Percentiles rank a stretch among this genome's conserved stretches.
Conservation (phyloP, 2,797 vertebrate species). For the Pangasius mekongensis region DNA sequence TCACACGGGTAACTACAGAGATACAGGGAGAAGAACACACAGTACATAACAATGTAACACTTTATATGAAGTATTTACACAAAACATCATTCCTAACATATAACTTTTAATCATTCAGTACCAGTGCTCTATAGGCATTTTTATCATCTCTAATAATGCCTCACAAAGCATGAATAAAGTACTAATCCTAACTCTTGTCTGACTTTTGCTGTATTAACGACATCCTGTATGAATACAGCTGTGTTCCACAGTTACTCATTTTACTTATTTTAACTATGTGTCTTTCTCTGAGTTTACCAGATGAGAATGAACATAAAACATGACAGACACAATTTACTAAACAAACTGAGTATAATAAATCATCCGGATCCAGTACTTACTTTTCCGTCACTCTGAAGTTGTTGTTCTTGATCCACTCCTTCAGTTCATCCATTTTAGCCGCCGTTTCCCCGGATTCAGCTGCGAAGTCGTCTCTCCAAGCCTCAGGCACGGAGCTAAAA, state of each 20-base stretch:
- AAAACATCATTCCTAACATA: background rate
- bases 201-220: background rate
- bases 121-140: background rate
- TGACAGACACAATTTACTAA: background rate
- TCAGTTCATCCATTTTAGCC: constrained; percentile 75
- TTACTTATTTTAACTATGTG: background rate
- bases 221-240: background rate
- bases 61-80: background rate
- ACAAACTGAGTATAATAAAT: background rate
- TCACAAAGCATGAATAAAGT: background rate
- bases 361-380: constrained; percentile 61
- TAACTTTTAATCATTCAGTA: background rate
- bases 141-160: background rate
- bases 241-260: too few species aligned
- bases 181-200: background rate
- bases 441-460: constrained; percentile 81
- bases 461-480: constrained; percentile 81
- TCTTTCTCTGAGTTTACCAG: background rate
- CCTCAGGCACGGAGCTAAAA: constrained; percentile 81
- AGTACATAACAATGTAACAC: background rate
- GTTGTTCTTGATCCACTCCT: constrained; percentile 69
- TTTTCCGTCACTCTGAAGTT: constrained; percentile 71
- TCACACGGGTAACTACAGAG: constrained; percentile 76
- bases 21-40: background rate
- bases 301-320: background rate